Evolutionary conservation across 2,797 vertebrate genomes (phyloP).

Genomic region (Pipistrellus pipistrellus): DNA sequence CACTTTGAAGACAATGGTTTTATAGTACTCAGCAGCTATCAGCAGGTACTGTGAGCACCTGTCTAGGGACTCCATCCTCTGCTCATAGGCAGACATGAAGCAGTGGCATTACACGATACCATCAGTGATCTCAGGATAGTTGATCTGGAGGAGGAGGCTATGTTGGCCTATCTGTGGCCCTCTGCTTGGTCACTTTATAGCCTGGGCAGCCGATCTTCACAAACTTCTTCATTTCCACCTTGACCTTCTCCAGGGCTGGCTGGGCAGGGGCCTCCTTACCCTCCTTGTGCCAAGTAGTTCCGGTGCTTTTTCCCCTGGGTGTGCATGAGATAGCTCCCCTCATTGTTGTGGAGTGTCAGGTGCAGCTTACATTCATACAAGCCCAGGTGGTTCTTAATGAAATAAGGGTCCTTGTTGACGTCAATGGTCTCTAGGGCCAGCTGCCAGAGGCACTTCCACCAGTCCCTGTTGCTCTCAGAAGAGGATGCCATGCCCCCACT

Average conservation of each 20-base stretch:
- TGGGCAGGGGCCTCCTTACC: too few relatives aligned
- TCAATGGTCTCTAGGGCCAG: slow-evolving; percentile 97
- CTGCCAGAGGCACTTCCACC: slow-evolving; percentile 95
- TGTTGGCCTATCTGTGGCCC: slow-evolving; percentile 95
- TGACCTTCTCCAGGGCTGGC: too few relatives aligned
- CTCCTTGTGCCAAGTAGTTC: too few relatives aligned
- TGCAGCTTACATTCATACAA: slow-evolving; percentile 88
- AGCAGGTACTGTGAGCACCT: slow-evolving; percentile 98
- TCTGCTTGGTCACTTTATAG: slow-evolving; percentile 79
- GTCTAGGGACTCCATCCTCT: slow-evolving; percentile 96
- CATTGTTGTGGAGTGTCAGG: too few relatives aligned
- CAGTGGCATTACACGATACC: slow-evolving; percentile 95
- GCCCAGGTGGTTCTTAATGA: slow-evolving; percentile 99
- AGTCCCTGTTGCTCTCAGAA: slow-evolving; percentile 97
- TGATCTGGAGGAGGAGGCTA: slow-evolving; percentile 98
- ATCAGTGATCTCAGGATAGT: slow-evolving; percentile 97
- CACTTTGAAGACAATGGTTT: slow-evolving; percentile 99
- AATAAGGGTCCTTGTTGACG: slow-evolving; percentile 99
- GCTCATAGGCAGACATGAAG: slow-evolving; percentile 98
- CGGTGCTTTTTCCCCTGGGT: too few relatives aligned
- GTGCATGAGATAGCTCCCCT: too few relatives aligned
- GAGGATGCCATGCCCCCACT: slow-evolving; percentile 97
- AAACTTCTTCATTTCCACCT: too few relatives aligned
- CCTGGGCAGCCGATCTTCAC: too few relatives aligned
- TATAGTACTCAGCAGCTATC: slow-evolving; percentile 96